Base-by-base conservation (phyloP, 1,140 invertebrate genomes). In the Aplysia californica region DNA sequence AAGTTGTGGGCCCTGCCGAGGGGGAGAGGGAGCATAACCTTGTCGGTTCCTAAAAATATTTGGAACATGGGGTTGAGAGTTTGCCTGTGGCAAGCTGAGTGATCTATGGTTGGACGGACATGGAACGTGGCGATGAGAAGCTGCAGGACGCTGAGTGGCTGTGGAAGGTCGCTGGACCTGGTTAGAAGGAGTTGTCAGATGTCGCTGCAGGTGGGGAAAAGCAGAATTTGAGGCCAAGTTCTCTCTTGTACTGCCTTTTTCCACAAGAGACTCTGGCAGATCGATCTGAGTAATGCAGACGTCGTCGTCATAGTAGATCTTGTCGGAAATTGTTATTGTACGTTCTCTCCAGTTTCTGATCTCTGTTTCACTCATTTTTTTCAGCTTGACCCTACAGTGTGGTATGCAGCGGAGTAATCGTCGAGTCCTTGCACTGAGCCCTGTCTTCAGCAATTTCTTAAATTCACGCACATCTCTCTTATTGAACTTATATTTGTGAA, bases 401-500 rank as follows among this genome's bases (percentile, higher is more conserved):
- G 75, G 78, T 23, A 83, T 75, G 29, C 67, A 26, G n/a, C 50
- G 56, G 21, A 77, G 50, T n/a, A 85, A 61, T 33, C 71, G 72
- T 39, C 82, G 56, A 36, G 81, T 83, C 41, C 69, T 41, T 68
- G 79, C 76, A 74, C 67, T 81, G 33, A 84, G 64, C 75, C 85
- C 85, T 31, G 84, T 85, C 70, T 75, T 79, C 21, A 82, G 58
- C 35, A 58, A 72, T 39, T 72, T 65, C 41, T 84, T 77, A 65
- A 82, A 83, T 55, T 84, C 82, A 20, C 75, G 59, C 59, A 76
- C 77, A 23, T 85, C 78, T 10, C 20, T 38, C 61, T 61, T 75
- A 65, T 73, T 81, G 71, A 86, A 86, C 67, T 85, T 86, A 55
- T 80, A 84, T 38, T 70, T 71, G 69, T 86, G 84, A 21, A 68